Evolutionary conservation across 2,797 vertebrate genomes (phyloP), one percentile per base, ranked within the genome.

Genomic region (Delichon dasypus): DNA sequence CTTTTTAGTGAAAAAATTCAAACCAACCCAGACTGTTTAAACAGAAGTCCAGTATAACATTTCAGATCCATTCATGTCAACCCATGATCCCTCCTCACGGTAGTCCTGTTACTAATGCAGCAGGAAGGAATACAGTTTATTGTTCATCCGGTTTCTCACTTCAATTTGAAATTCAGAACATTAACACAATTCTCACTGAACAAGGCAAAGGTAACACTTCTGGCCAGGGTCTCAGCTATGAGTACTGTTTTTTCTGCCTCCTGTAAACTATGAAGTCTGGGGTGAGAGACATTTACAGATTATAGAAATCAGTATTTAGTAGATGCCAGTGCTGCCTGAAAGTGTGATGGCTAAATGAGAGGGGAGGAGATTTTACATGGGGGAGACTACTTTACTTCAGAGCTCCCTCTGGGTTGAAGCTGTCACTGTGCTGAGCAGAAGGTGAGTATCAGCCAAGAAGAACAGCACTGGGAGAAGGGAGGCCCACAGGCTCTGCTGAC

Each of bases 11-110:
- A 80, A 75, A 68, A 58, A 34, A 1, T 8, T 8, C 10, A 2
- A 53, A 82, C 12, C 13, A 72, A 34, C 3, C 4, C 6, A 32
- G 25, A 21, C 6, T 26, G 7, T 34, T 87, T 27, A 77, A 83
- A 61, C 4, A n/a, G 30, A 87, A 85, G 15, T 83, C 19, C 65
- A 85, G 13, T 6, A 14, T 16, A 23, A 29, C 16, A 38, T 81
- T 86, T 93, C 36, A 78, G 21, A 53, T 72, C 40, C 40, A 25
- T 76, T 83, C 29, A 53, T 45, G 11, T 42, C 30, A 75, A 19
- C 11, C 17, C 15, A 42, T n/a, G 51, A 64, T 60, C 26, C 22
- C 25, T 50, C 0, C 2, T 10, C 8, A 13, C 14, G 5, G 8
- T 40, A 65, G 36, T 47, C 19, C 32, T 66, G 10, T 42, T 89